A percentile compares a stretch with the other conserved stretches of the same genome.
phyloP scores from a whole-genome alignment of 1,140 invertebrate species.

The Coboldia fuscipes region DNA sequence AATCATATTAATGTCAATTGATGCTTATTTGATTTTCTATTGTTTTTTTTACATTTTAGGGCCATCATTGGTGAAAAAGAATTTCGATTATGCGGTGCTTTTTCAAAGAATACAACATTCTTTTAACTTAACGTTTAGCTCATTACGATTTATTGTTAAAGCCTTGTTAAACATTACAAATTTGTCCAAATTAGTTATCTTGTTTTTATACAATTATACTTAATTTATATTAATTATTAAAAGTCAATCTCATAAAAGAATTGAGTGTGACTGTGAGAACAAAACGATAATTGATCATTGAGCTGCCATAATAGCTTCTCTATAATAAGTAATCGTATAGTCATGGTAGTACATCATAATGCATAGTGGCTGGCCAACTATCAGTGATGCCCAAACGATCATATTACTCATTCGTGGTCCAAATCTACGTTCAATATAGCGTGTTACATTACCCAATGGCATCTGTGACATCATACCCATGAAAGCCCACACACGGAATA shows the following conservation, averaged over 20 bases:
- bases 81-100: constrained; percentile 17
- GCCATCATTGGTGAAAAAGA: constrained; percentile 16
- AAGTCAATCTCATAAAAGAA: too few species aligned
- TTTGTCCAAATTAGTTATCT: too few species aligned
- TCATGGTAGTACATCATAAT: constrained; percentile 99
- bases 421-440: constrained; percentile 37
- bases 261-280: too few species aligned
- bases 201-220: too few species aligned
- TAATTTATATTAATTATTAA: too few species aligned
- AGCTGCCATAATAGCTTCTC: too few species aligned
- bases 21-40: not conserved
- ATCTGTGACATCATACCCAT: constrained; percentile 90
- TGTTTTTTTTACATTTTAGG: not conserved
- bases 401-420: constrained; percentile 64
- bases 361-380: constrained; percentile 89
- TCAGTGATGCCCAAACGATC: constrained; percentile 70
- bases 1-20: too few species aligned
- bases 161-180: too few species aligned
- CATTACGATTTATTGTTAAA: too few species aligned
- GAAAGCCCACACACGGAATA: constrained; percentile 95
- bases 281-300: too few species aligned
- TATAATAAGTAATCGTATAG: constrained; percentile 63
- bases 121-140: constrained; percentile 7
- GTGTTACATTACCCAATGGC: constrained; percentile 52
- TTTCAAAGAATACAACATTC: constrained; percentile 18